Base-by-base conservation (phyloP, 2,113 vertebrate genomes). In the Perognathus longimembris region DNA sequence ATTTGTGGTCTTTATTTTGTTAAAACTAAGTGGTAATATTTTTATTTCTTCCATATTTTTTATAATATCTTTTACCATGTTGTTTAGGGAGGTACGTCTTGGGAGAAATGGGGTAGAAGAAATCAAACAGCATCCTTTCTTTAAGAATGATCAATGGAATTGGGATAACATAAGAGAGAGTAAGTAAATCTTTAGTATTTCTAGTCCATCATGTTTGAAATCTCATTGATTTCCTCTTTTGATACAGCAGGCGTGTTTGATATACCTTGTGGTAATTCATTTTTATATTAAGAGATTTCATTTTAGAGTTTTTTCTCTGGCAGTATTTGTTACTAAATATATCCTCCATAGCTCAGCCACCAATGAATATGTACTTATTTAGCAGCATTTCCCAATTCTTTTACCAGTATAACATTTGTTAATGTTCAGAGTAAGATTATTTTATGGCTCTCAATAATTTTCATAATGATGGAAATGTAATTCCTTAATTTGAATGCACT, bases 81-180 rank as follows among this genome's bases (percentile, higher is more conserved):
- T 98, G 91, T 97, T 97, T 94, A 99, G 99, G 98, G 99, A 99
- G 96, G 99, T 99, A 88, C 98, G 99, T 89, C 98, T 99, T 95
- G 99, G 99, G 86, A 98, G 99, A 97, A 99, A 98, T 36, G 99
- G 99, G 2, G 98, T 99, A 93, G 99, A 99, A 97, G 99, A 99
- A 98, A 99, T 99, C 97, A 99, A 99, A 95, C 98, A 98, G 57
- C 99, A 99, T 81, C 98, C 98, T 94, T 99, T 99, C 97, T 99
- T 99, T 98, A 99, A 98, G 97, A 99, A 99, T 38, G 99, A 99
- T 97, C 99, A 99, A 81, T 99, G 99, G 99, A 99, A 99, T 87
- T 99, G 99, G 96, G 98, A 99, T 97, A 99, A 98, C 97, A 99
- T 99, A 97, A 98, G 99, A 98, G 99, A 99, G 88, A 99, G 99